A percentile compares a stretch with the other conserved stretches of the same genome.
Evolutionary conservation across 2,797 vertebrate genomes (phyloP).

Genomic region (Takifugu rubripes): DNA sequence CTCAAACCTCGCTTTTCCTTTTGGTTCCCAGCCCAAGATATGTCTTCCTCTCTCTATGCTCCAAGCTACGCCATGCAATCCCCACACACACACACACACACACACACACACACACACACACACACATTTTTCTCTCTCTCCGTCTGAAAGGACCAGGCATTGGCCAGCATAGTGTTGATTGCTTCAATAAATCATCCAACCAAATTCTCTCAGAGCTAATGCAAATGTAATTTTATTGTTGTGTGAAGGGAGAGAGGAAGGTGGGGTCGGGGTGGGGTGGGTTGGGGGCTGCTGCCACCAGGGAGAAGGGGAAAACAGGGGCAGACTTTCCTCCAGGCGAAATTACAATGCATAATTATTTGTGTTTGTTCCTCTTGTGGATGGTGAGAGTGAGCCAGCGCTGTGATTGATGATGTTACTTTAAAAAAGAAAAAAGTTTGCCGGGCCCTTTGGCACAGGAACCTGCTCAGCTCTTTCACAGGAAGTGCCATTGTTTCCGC

Average conservation of each 20-base stretch:
- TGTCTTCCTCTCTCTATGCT: slow-evolving; percentile 54
- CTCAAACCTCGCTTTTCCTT: slow-evolving; percentile 52
- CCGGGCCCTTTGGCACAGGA: slow-evolving; percentile 79
- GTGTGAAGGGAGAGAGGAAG: slow-evolving; percentile 37
- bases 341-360: slow-evolving; percentile 68
- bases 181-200: slow-evolving; percentile 83
- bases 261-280: slow-evolving; percentile 36
- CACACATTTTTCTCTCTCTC: slow-evolving; percentile 6
- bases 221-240: slow-evolving; percentile 84
- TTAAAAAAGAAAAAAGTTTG: slow-evolving; percentile 81
- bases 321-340: slow-evolving; percentile 67
- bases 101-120: slow-evolving; percentile 11
- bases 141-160: slow-evolving; percentile 40
- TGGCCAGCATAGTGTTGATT: slow-evolving; percentile 75
- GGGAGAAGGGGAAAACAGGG: slow-evolving; percentile 66
- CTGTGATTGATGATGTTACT: slow-evolving; percentile 90
- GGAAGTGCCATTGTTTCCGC: slow-evolving; percentile 81
- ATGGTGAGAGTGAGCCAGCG: slow-evolving; percentile 70
- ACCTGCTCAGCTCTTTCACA: slow-evolving; percentile 80
- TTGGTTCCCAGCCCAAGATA: slow-evolving; percentile 59
- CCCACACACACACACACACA: slow-evolving; percentile 19
- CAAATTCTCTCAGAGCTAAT: slow-evolving; percentile 81
- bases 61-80: slow-evolving; percentile 47
- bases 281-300: slow-evolving; percentile 80
- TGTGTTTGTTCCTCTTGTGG: slow-evolving; percentile 63